Evolutionary conservation across 2,797 vertebrate genomes (phyloP).

Genomic region (Chaetodon trifasciatus): DNA sequence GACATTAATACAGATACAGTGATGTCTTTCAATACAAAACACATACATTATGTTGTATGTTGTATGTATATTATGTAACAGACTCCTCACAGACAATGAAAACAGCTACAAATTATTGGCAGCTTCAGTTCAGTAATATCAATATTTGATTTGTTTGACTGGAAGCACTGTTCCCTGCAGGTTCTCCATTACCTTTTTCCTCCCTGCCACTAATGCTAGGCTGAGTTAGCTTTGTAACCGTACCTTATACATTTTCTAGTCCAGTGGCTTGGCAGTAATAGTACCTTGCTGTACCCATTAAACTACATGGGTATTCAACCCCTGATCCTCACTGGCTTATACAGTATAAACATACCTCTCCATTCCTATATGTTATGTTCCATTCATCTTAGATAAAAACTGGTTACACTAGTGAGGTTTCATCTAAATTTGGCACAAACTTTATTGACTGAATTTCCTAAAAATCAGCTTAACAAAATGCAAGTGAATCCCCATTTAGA

Average conservation of each 20-base stretch:
- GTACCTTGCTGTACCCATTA: constrained; percentile 11
- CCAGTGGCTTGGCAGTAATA: constrained; percentile 9
- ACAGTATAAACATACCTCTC: background rate
- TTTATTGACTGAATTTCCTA: background rate
- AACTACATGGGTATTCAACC: background rate
- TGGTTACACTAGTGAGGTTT: background rate
- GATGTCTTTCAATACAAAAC: constrained; percentile 6
- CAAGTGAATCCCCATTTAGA: background rate
- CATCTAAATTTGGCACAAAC: background rate
- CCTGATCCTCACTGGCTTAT: background rate
- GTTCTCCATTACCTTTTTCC: background rate
- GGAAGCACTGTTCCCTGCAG: background rate
- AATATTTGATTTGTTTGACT: constrained; percentile 19
- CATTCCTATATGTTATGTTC: background rate
- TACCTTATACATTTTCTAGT: constrained; percentile 9
- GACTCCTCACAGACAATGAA: background rate
- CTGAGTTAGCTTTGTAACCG: background rate
- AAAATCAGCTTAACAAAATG: background rate
- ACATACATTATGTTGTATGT: no score
- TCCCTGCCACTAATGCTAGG: background rate
- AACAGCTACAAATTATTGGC: background rate
- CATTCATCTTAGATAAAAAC: background rate
- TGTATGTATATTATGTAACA: background rate
- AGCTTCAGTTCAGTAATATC: constrained; percentile 2
- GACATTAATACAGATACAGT: background rate